Evolutionary conservation across 1,140 invertebrate species (phyloP), one percentile per base, ranked within the genome.

Genomic region (Apis dorsata): DNA sequence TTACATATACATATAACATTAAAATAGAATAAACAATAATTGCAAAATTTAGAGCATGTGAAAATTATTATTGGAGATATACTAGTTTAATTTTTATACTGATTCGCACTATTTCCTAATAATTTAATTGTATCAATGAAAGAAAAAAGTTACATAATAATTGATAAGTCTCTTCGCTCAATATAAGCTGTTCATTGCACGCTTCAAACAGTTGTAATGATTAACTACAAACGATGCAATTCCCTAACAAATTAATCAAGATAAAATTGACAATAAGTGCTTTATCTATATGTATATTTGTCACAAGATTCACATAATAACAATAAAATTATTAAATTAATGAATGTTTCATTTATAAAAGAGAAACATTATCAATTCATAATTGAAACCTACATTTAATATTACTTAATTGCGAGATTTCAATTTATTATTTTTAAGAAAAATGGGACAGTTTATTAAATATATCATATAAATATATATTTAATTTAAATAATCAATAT

Each of bases 171-270:
- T 28, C 15, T 51, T 60, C n/a, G n/a, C 21, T 59, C 17, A n/a
- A 28, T 57, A 62, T 17, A n/a, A 55, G 13, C 24, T 49, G 19
- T 66, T 49, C 17, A 1, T 24, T 57, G 59, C 11, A 55, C 34
- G 51, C 21, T 19, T 4, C 8, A 11, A 65, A 19, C 17, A 55
- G 12, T 19, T 72, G n/a, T 55, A 72, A 55, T 44, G 19, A 21
- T 0, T 17, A n/a, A 11, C 51, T 28, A 17, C 72, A 73, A 65
- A 49, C 34, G 21, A 24, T 62, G 55, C 21, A 12, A 53, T 81
- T 76, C 44, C 53, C 53, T 34, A 57, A 59, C 80, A 53, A 81
- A 81, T 76, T 76, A 53, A 82, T 77, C 80, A 77, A 49, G 79
- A 74, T 75, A 75, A 81, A 49, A 66, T 74, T 57, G 51, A 24